Percentiles rank a stretch among this genome's conserved stretches.
Conservation (phyloP, 2,113 vertebrate species). For the Notechis scutatus region DNA sequence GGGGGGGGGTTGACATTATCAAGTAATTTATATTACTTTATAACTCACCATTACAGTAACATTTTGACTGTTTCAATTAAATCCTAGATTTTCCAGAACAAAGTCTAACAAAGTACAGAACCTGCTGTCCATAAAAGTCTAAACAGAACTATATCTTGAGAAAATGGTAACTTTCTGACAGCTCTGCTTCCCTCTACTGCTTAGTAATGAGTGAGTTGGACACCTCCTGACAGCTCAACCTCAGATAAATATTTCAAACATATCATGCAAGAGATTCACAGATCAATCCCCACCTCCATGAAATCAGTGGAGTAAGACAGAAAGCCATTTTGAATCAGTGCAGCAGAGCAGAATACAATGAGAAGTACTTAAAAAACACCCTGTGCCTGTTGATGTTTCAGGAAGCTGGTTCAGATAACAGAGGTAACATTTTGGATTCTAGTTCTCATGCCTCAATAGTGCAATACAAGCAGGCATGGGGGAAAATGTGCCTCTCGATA, state of each 20-base stretch:
- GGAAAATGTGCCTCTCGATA: background rate
- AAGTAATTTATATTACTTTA: background rate
- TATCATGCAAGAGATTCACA: conserved; percentile 66
- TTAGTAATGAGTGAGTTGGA: conserved; percentile 63
- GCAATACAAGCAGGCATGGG: background rate
- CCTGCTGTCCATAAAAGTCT: conserved; percentile 50
- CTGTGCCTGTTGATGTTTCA: conserved; percentile 12
- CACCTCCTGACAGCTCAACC: conserved; percentile 61
- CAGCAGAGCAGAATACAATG: conserved; percentile 55
- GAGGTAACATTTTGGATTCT: conserved; percentile 10
- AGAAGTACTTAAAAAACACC: conserved; percentile 26
- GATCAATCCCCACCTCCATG: conserved; percentile 64
- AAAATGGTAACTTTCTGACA: conserved; percentile 60
- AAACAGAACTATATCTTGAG: conserved; percentile 47
- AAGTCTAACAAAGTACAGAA: conserved; percentile 37
- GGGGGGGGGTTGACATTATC: background rate
- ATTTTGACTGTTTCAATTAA: conserved; percentile 44
- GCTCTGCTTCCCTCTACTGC: conserved; percentile 58
- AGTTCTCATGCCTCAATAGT: background rate
- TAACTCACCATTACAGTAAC: conserved; percentile 23
- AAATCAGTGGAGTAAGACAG: conserved; percentile 55
- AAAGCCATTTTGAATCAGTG: conserved; percentile 57
- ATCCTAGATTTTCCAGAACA: conserved; percentile 19
- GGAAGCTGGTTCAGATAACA: conserved; percentile 19
- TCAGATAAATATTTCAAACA: conserved; percentile 69